phyloP scores from a whole-genome alignment of 2,113 vertebrate genomes.

The Dendropsophus ebraccatus region DNA sequence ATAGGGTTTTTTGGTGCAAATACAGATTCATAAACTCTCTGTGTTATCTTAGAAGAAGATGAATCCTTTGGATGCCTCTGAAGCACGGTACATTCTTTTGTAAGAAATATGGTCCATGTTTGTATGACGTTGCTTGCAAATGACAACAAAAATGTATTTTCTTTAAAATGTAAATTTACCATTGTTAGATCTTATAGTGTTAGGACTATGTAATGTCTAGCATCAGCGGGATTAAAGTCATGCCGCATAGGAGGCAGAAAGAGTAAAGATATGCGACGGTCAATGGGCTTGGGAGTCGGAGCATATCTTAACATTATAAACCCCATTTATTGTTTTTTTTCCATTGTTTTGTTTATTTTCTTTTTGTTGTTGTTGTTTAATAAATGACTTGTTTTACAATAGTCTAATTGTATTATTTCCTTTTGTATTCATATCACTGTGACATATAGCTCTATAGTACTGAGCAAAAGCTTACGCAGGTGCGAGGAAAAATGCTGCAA shows the following conservation, averaged over 20 bases:
- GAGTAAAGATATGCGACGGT: neutral
- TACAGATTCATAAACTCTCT: no score
- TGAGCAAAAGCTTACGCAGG: no score
- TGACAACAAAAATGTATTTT: neutral
- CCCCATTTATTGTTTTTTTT: neutral
- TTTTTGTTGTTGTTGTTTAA: constrained; percentile 12
- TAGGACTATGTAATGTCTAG: neutral
- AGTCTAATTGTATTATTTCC: neutral
- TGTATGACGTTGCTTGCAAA: neutral
- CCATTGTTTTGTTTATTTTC: neutral
- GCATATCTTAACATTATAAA: neutral
- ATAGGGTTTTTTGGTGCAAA: neutral
- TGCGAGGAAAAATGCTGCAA: no score
- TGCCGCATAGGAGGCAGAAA: neutral
- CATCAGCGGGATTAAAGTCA: neutral
- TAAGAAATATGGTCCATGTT: neutral
- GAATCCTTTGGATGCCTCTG: neutral
- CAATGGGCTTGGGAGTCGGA: neutral
- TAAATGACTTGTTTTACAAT: constrained; percentile 27
- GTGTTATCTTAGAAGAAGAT: neutral
- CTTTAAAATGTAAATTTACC: constrained; percentile 1
- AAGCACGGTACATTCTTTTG: neutral
- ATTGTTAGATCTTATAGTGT: neutral
- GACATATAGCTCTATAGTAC: no score
- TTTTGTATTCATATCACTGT: neutral